Evolutionary conservation across 2,113 vertebrate species (phyloP).

Genomic region (Todiramphus chloris): DNA sequence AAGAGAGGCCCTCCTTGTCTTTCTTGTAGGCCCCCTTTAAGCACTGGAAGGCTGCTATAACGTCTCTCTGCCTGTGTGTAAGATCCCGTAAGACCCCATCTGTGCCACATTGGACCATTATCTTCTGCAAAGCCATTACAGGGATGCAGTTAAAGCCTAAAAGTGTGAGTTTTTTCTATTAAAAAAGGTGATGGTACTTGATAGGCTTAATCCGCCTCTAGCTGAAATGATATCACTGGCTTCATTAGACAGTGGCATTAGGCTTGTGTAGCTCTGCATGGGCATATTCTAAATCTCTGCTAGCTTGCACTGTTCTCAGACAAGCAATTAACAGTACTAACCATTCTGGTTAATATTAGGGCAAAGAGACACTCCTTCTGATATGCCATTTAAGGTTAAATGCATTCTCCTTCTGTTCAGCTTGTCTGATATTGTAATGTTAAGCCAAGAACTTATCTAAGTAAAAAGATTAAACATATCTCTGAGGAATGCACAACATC

Average conservation of each 20-base stretch:
- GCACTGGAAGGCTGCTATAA: neutral
- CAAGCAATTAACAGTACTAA: neutral
- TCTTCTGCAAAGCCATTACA: neutral
- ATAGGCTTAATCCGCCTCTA: neutral
- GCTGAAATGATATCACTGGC: neutral
- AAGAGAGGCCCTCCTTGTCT: neutral
- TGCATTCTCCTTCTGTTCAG: conserved; percentile 13
- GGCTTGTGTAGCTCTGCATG: neutral
- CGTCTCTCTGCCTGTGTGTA: neutral
- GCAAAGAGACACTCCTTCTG: conserved; percentile 9
- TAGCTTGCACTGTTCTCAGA: neutral
- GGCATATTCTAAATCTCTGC: neutral
- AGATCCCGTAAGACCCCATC: neutral
- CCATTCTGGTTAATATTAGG: conserved; percentile 9
- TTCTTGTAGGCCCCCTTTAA: neutral
- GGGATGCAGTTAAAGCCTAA: neutral
- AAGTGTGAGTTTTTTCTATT: neutral
- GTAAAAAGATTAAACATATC: conserved; percentile 56
- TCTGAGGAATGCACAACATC: conserved; percentile 44
- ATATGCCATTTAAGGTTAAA: conserved; percentile 12
- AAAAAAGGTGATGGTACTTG: neutral
- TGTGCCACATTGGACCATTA: neutral
- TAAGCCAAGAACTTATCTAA: conserved; percentile 52
- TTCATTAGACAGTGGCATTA: neutral
- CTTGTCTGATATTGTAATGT: conserved; percentile 19